Conservation (phyloP, 2,113 vertebrate genomes). For the Gadus chalcogrammus region DNA sequence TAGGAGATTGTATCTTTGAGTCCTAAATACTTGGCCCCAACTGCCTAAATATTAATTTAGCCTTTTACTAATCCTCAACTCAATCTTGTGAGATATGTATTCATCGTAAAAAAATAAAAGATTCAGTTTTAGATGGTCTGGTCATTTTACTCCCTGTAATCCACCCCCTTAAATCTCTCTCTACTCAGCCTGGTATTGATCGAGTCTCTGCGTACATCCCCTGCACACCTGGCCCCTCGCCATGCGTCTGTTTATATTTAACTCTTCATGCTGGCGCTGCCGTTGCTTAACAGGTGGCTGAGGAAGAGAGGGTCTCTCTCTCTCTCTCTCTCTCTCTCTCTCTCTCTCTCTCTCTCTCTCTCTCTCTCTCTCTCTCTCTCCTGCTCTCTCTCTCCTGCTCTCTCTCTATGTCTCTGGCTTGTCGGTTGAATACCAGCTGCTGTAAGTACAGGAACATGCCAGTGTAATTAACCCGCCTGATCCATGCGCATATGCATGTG, state of each 20-base stretch:
- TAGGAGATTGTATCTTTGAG: no score
- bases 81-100: no score
- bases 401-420: conserved; percentile 25
- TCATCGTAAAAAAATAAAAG: no score
- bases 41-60: no score
- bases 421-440: conserved; percentile 33
- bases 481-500: conserved; percentile 7
- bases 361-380: conserved; percentile 21
- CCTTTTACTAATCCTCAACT: no score
- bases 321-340: background rate
- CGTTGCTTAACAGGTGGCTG: conserved; percentile 36
- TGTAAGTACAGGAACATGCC: conserved; percentile 35
- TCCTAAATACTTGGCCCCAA: no score
- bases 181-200: no score
- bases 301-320: conserved; percentile 11
- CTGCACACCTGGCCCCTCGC: conserved; percentile 39
- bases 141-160: no score
- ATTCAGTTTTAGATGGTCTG: no score
- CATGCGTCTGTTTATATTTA: conserved; percentile 10
- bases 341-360: background rate
- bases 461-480: conserved; percentile 22
- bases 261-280: conserved; percentile 13
- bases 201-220: conserved; percentile 11
- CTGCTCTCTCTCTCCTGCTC: conserved; percentile 13
- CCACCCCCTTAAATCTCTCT: no score